A percentile compares a stretch with the other conserved stretches of the same genome.
phyloP scores from a whole-genome alignment of 2,888 invertebrate species.

The Nemapogon koenigi region DNA sequence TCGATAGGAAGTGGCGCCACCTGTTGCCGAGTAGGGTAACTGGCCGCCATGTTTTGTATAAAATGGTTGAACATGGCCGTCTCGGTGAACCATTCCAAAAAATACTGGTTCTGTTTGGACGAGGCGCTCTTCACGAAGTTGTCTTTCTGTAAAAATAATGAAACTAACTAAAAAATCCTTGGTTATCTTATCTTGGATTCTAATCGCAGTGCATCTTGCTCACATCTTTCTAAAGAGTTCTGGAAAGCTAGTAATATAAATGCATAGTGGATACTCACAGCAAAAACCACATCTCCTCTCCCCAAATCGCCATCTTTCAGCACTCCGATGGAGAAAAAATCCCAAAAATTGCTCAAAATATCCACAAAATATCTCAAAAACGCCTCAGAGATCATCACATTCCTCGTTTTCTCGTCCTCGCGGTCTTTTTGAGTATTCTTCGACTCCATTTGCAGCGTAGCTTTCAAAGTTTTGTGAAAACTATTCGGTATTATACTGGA shows the following conservation, averaged over 20 bases:
- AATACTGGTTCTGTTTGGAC: slow-evolving; percentile 72
- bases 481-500: slow-evolving; percentile 74
- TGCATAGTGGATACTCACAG: slow-evolving; percentile 45
- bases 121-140: slow-evolving; percentile 69
- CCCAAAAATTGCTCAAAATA: slow-evolving; percentile 74
- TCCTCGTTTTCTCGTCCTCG: slow-evolving; percentile 52
- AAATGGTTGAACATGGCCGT: slow-evolving; percentile 86
- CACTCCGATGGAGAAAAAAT: slow-evolving; percentile 41
- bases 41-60: slow-evolving; percentile 58
- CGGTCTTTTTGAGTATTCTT: slow-evolving; percentile 42
- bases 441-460: slow-evolving; percentile 46
- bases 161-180: no score
- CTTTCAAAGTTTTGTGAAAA: slow-evolving; percentile 72
- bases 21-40: slow-evolving; percentile 20
- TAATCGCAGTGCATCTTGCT: no score
- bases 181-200: no score
- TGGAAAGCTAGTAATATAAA: no score
- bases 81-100: slow-evolving; percentile 87
- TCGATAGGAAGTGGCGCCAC: slow-evolving; percentile 14
- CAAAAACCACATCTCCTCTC: slow-evolving; percentile 39
- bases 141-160: slow-evolving; percentile 75
- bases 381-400: slow-evolving; percentile 79
- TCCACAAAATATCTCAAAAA: slow-evolving; percentile 78
- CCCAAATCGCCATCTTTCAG: slow-evolving; percentile 35
- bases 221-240: no score